A percentile compares a stretch with the other conserved stretches of the same genome.
These are phyloP conservation scores for Corbicula japonica DNA, from an alignment of 2,888 invertebrate species.

Conservation along the genomic window DNA sequence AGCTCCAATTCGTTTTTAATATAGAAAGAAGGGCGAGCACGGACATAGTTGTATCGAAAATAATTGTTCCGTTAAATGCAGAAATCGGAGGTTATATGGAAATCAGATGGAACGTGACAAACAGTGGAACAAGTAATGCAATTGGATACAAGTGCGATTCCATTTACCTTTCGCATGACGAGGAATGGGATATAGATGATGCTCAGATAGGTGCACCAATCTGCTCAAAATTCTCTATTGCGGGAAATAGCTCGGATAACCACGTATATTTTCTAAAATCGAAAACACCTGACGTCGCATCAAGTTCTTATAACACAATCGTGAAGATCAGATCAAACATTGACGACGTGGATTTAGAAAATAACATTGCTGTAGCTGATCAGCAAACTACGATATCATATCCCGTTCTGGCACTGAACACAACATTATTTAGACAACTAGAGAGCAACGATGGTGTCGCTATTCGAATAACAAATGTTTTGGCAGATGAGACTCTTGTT, in stretches of 20 bases:
- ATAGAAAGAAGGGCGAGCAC: constrained; percentile 28
- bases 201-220: constrained; percentile 23
- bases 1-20: background rate
- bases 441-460: background rate
- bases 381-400: constrained; percentile 14
- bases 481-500: constrained; percentile 33
- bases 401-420: background rate
- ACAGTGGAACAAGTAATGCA: constrained; percentile 30
- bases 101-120: constrained; percentile 32
- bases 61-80: constrained; percentile 10
- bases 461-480: constrained; percentile 25
- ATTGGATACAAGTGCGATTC: constrained; percentile 47
- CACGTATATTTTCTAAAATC: background rate
- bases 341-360: constrained; percentile 32
- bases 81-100: constrained; percentile 12
- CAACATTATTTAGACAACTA: background rate
- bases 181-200: constrained; percentile 38
- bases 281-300: constrained; percentile 8
- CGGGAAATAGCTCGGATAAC: background rate
- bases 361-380: constrained; percentile 23
- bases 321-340: constrained; percentile 46
- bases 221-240: constrained; percentile 24
- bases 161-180: constrained; percentile 35
- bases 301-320: constrained; percentile 26
- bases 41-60: constrained; percentile 27